A percentile compares a stretch with the other conserved stretches of the same genome.
These are phyloP conservation scores for Nothocercus julius DNA, from an alignment of 2,113 vertebrate species.

Conservation along the genomic window DNA sequence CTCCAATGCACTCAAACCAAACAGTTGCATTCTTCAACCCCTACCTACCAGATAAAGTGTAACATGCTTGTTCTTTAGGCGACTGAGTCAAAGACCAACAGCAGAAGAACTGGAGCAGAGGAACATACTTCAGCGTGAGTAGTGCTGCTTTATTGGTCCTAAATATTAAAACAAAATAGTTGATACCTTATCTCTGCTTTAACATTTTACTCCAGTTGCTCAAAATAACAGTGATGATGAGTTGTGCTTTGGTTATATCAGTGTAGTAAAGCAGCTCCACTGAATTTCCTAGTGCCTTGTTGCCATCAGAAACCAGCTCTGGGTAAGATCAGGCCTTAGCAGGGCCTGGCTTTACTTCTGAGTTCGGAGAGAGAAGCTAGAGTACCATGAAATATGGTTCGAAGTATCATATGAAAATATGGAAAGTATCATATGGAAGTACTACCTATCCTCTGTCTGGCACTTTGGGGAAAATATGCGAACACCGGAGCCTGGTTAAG, in stretches of 20 bases:
- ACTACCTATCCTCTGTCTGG: neutral
- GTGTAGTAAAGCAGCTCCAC: neutral
- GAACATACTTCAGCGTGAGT: conserved; percentile 96
- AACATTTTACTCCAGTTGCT: neutral
- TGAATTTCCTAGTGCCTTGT: neutral
- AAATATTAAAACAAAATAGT: neutral
- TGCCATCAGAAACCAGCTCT: neutral
- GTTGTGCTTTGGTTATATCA: neutral
- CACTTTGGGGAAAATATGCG: neutral
- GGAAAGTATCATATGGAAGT: neutral
- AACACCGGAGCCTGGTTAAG: neutral
- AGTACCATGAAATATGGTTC: neutral
- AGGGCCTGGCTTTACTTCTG: neutral
- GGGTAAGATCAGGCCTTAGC: neutral
- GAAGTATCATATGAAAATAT: neutral
- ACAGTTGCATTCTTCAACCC: neutral
- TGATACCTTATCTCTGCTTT: neutral
- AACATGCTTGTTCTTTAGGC: conserved; percentile 69
- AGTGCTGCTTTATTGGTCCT: neutral
- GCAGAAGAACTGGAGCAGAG: conserved; percentile 96
- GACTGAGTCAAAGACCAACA: conserved; percentile 95
- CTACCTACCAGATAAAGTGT: neutral
- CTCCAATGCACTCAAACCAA: neutral
- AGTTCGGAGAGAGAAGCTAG: no score
- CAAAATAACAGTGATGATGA: neutral